These are phyloP conservation scores for Gnathonemus echidnorhynchus DNA, from an alignment of 2,113 vertebrate genomes.

Conservation along the genomic window DNA sequence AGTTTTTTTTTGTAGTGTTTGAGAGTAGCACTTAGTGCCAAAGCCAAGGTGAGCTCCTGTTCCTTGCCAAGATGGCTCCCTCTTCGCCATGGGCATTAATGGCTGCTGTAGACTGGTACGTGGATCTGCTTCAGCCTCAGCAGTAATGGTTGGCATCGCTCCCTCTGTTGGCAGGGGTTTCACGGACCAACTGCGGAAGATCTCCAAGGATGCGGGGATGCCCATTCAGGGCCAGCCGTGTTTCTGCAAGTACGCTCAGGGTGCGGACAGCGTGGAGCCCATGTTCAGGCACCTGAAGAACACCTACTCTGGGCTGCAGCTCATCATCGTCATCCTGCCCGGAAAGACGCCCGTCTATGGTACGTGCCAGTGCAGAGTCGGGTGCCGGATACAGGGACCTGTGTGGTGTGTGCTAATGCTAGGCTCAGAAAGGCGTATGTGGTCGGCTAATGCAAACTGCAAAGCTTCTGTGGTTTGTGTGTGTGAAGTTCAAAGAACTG, in stretches of 20 bases:
- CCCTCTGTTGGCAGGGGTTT: conserved; percentile 69
- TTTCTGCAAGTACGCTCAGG: conserved; percentile 97
- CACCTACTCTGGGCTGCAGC: conserved; percentile 93
- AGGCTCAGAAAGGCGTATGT: background rate
- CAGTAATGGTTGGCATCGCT: background rate
- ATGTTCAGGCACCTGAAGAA: conserved; percentile 99
- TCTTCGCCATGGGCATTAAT: background rate
- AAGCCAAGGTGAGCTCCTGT: background rate
- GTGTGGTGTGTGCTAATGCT: background rate
- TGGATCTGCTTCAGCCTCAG: background rate
- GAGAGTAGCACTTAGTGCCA: background rate
- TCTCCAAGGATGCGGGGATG: conserved; percentile 95
- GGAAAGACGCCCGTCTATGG: conserved; percentile 90
- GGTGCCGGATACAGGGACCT: background rate
- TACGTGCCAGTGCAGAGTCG: conserved; percentile 37
- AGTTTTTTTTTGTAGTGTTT: background rate
- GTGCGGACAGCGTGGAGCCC: conserved; percentile 95
- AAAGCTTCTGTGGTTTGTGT: background rate
- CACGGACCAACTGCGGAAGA: conserved; percentile 92
- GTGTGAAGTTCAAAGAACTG: background rate
- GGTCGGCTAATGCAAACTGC: background rate
- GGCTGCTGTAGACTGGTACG: background rate
- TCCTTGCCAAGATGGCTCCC: background rate
- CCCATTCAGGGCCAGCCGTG: conserved; percentile 96
- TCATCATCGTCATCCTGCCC: conserved; percentile 96